Evolutionary conservation across 2,888 invertebrate genomes (phyloP), one percentile per base, ranked within the genome.

Genomic region (Graphium colonna): DNA sequence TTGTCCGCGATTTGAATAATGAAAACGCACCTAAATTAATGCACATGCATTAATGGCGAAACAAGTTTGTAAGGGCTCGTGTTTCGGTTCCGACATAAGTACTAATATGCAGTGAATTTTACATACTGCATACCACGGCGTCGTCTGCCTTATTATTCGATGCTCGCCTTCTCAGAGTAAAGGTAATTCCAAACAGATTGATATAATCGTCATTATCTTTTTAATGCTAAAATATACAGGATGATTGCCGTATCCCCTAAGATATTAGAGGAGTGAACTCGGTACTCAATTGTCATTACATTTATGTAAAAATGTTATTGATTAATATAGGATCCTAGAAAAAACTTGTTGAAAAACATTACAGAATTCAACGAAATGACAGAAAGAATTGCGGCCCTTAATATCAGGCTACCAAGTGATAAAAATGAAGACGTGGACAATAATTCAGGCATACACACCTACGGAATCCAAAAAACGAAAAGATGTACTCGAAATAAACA

Each of bases 1-100:
- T 64, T 61, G 64, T 53, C 56, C 43, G 56, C 65, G 67, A 62
- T 60, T 56, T 55, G 57, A 56, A 60, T 64, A 68, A 68, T 75
- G 69, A 73, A 73, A 67, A 67, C 60, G 55, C 58, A 61, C 67
- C 71, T 65, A 70, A 79, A 75, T 75, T 66, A 70, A 75, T 74
- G 71, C 69, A 71, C 68, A 75, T 71, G 65, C 62, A 69, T 71
- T 65, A 68, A 72, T 69, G 67, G 63, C 62, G 60, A 66, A 63
- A 65, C 63, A 55, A 66, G 63, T 64, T 75, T 76, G 62, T 66
- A 67, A 75, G 74, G 65, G 55, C 63, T 39, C 39, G 65, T 64
- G 65, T 67, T 60, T 63, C 63, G 57, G 66, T 68, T 59, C 56
- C 52, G 62, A 63, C 63, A 67, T 61, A 65, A 68, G 68, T 60